Base-by-base conservation (phyloP, 2,797 vertebrate species). In the Hippopotamyrus pictus region DNA sequence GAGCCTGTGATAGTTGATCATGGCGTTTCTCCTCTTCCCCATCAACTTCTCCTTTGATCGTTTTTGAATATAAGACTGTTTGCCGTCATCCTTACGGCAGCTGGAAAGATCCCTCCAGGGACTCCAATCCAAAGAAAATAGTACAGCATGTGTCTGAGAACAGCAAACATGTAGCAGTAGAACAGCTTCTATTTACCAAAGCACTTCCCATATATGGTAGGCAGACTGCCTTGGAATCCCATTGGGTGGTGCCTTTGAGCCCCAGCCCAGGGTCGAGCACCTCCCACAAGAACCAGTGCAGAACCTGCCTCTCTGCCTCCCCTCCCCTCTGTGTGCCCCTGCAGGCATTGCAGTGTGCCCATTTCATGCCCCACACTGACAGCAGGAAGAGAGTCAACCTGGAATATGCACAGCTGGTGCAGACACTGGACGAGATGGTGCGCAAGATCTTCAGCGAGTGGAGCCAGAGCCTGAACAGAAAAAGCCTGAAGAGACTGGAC, bases 361-460 rank as follows among this genome's bases (percentile, higher is more conserved):
- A 95, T 90, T 96, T 97, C 92, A 90, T 97, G 91, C 92, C 95
- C 0, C 93, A 95, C 14, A 95, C 94, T 11, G 91, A 93, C 37
- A 94, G 88, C 0, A 89, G 92, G 7, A 95, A 96, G 54, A 95
- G 96, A 90, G 91, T 94, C 0, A 8, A 94, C 3, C 90, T 90
- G 14, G 91, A 90, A 12, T 93, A 95, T 11, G 92, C 89, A 69
- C 95, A 96, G 91, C 93, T 93, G 57, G 92, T 94, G 4, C 96
- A 96, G 90, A 91, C 94, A 57, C 92, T 97, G 89, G 97, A 97
- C 0, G 97, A 98, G 84, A 90, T 95, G 50, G 93, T 96, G 90
- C 95, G 95, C 69, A 96, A 92, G 91, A 92, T 94, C 84, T 97
- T 96, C 91, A 95, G 93, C 2, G 94, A 95, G 7, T 97, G 96